Conservation (phyloP, 2,888 invertebrate genomes). For the Leptopilina syphax region DNA sequence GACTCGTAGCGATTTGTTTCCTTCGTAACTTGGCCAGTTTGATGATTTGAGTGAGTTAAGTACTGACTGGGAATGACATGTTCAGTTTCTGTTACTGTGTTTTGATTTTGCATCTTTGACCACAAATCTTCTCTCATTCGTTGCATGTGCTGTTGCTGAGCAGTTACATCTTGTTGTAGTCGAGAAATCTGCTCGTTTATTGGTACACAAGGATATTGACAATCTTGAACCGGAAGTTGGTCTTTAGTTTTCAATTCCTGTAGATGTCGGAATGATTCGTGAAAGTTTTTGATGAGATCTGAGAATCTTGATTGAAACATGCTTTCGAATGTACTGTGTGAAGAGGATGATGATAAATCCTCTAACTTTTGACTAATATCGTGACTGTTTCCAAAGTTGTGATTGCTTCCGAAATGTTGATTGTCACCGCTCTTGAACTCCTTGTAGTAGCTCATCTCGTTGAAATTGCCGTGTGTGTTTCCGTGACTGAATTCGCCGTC, state of each 20-base stretch:
- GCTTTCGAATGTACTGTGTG: slow-evolving; percentile 10
- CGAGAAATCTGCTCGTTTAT: slow-evolving; percentile 9
- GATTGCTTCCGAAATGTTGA: not conserved
- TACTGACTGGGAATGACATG: not conserved
- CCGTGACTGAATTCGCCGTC: slow-evolving; percentile 3
- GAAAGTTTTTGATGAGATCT: not conserved
- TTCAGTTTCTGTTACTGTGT: not conserved
- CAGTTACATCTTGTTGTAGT: not conserved
- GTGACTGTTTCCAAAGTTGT: not conserved
- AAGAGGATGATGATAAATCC: not conserved
- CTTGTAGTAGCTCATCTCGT: slow-evolving; percentile 28
- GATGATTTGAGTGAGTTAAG: not conserved
- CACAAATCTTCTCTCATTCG: slow-evolving; percentile 14
- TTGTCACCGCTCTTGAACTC: slow-evolving; percentile 12
- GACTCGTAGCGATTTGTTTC: not conserved
- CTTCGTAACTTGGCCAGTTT: not conserved
- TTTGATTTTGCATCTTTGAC: not conserved
- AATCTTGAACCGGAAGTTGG: slow-evolving; percentile 24
- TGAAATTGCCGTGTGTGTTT: slow-evolving; percentile 25
- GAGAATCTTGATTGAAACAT: slow-evolving; percentile 14
- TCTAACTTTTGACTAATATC: not conserved
- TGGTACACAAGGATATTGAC: slow-evolving; percentile 1
- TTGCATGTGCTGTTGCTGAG: slow-evolving; percentile 9
- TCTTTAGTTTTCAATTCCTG: slow-evolving; percentile 11
- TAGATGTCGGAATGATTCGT: slow-evolving; percentile 4